Conservation (phyloP, 35 echinoderm and acorn worm genomes). For the Strongylocentrotus purpuratus region DNA sequence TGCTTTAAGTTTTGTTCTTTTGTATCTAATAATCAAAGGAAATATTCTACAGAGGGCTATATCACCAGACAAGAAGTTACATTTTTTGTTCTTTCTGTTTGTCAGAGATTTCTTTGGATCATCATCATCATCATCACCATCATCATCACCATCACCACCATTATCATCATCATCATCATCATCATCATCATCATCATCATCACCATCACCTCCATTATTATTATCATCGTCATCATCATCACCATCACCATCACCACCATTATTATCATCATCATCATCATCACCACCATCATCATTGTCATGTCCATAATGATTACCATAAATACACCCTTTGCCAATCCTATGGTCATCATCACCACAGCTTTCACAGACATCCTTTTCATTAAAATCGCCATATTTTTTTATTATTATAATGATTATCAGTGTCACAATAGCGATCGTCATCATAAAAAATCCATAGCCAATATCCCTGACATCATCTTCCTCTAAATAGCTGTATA, state of each 20-base stretch:
- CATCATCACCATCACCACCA: conserved; percentile 25
- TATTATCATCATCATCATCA: conserved; percentile 40
- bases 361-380: background rate
- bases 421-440: background rate
- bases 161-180: conserved; percentile 42
- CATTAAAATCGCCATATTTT: background rate
- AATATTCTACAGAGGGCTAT: background rate
- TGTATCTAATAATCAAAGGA: background rate
- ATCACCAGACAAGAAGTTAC: background rate
- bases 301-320: background rate
- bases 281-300: conserved; percentile 1
- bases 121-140: conserved; percentile 49
- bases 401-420: background rate
- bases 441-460: background rate
- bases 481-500: background rate
- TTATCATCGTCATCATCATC: background rate
- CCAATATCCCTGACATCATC: background rate
- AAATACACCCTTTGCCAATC: background rate
- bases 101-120: background rate
- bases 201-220: background rate
- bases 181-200: conserved; percentile 46
- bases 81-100: background rate
- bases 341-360: background rate
- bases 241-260: conserved; percentile 35
- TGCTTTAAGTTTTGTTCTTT: background rate